Evolutionary conservation across 2,888 invertebrate species (phyloP), one percentile per base, ranked within the genome.

Genomic region (Cephalotes varians): DNA sequence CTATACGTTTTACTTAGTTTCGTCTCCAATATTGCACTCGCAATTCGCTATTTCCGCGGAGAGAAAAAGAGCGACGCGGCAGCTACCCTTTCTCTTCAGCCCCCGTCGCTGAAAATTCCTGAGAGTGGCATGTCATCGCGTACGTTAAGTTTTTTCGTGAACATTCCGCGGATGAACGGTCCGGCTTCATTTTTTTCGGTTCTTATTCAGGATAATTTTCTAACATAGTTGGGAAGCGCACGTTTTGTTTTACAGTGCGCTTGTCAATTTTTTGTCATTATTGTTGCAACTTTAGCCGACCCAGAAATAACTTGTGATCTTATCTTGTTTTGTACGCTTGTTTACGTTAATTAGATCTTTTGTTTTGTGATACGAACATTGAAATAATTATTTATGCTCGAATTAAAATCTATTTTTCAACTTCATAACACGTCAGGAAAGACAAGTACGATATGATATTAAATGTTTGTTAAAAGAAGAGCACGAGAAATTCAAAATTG

Each of bases 1-100:
- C 64, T 76, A 64, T n/a, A n/a, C 31, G 44, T 67, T 77, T 67
- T 76, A 64, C 76, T 76, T 76, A 64, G 76, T 76, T 64, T 76
- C 18, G 25, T 47, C 69, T 56, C 31, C 34, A n/a, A 79, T 77
- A 77, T 40, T 31, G 40, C 65, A 40, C 40, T 65, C 54, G 54
- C 65, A 65, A 65, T 58, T 79, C 69, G 25, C 34, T 44, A 9
- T 25, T 56, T 47, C 12, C 9, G 34, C 44, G 44, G 21, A 56
- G 56, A 56, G 67, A 56, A 69, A 44, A 56, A 28, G 25, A 12
- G 9, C 12, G 64, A 40, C 1, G 9, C 18, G 40, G n/a, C 18
- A 18, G 18, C 40, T 25, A 12, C 12, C 9, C n/a, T 54, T 54
- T 56, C 37, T 40, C 18, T 7, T 12, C 15, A 56, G 18, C 5